These are phyloP conservation scores for Athene cunicularia DNA, from an alignment of 2,113 vertebrate genomes.

Conservation along the genomic window DNA sequence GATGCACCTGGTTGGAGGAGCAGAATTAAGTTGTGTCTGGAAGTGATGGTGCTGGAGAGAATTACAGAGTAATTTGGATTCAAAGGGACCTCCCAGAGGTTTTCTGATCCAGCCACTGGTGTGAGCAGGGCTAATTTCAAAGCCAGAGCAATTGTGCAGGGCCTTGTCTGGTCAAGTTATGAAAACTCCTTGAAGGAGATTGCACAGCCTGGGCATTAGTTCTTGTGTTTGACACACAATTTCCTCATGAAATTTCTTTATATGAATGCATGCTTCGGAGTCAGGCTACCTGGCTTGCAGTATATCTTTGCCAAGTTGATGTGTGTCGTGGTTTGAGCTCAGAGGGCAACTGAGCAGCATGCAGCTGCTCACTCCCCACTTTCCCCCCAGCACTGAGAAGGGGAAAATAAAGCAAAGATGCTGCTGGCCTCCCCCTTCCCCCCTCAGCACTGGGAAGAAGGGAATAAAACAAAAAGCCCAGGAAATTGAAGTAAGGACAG, in stretches of 20 bases:
- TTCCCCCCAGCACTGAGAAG: too few relatives aligned
- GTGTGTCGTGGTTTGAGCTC: too few relatives aligned
- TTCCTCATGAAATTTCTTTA: neutral
- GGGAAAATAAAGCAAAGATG: too few relatives aligned
- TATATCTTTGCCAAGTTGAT: neutral
- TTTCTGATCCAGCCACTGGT: neutral
- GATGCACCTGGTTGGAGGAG: neutral
- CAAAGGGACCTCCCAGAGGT: rapidly evolving
- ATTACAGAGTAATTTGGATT: neutral
- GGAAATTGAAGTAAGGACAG: too few relatives aligned
- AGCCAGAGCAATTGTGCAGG: neutral
- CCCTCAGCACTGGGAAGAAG: too few relatives aligned
- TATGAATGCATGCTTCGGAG: neutral
- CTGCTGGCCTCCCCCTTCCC: too few relatives aligned
- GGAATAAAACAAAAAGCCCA: too few relatives aligned
- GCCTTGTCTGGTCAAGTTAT: neutral
- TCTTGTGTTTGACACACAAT: neutral
- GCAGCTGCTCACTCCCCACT: too few relatives aligned
- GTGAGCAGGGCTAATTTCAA: neutral
- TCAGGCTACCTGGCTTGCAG: neutral
- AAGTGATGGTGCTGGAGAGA: neutral
- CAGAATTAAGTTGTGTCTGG: neutral
- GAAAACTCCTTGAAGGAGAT: neutral
- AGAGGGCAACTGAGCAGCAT: too few relatives aligned
- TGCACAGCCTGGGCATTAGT: neutral